Conservation (phyloP, 92 coral and sea anemone species). For the Pocillopora grandis region DNA sequence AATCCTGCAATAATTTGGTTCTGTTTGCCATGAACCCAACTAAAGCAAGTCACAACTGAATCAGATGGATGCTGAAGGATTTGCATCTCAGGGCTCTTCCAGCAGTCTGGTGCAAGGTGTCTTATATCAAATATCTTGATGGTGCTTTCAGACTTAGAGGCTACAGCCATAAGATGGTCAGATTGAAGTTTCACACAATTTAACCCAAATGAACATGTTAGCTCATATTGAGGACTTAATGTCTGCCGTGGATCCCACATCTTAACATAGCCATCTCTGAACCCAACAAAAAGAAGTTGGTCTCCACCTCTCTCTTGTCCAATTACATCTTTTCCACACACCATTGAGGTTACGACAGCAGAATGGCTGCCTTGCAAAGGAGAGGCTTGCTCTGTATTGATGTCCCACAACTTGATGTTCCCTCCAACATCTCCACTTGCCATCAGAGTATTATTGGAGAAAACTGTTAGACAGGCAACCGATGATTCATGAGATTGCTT, state of each 20-base stretch:
- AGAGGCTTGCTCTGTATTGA: conserved; percentile 51
- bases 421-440: conserved; percentile 84
- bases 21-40: conserved; percentile 48
- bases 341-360: conserved; percentile 55
- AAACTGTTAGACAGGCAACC: conserved; percentile 60
- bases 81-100: conserved; percentile 50
- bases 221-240: conserved; percentile 49
- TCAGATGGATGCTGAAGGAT: conserved; percentile 40
- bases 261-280: conserved; percentile 69
- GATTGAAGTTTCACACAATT: conserved; percentile 34
- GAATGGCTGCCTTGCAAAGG: conserved; percentile 60
- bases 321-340: conserved; percentile 45
- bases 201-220: conserved; percentile 64
- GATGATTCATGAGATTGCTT: conserved; percentile 60
- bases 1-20: conserved; percentile 66
- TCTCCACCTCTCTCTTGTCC: conserved; percentile 35
- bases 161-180: conserved; percentile 53
- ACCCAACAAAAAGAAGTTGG: conserved; percentile 52
- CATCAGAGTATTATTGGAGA: conserved; percentile 51
- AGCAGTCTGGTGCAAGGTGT: conserved; percentile 57
- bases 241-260: conserved; percentile 68
- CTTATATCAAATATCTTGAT: conserved; percentile 72
- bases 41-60: conserved; percentile 31
- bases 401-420: conserved; percentile 68
- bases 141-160: conserved; percentile 53